Evolutionary conservation across 2,888 invertebrate genomes (phyloP).

Genomic region (Lapara coniferarum): DNA sequence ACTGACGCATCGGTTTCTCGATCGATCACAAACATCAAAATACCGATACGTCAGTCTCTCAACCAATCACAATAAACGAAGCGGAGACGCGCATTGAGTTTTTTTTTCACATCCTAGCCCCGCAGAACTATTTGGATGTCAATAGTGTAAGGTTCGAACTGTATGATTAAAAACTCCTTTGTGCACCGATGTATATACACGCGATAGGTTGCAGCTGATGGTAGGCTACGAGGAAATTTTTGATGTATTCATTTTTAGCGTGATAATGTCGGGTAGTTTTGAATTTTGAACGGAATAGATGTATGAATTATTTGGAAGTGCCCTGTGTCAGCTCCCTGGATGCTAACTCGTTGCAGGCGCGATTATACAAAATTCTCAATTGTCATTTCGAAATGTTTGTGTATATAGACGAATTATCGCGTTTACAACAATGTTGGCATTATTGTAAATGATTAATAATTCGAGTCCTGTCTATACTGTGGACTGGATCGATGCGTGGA

Average conservation of each 20-base stretch:
- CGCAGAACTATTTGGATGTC: slow-evolving; percentile 4
- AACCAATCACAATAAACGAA: too few relatives aligned
- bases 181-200: slow-evolving; percentile 20
- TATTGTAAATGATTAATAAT: background rate
- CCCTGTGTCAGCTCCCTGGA: slow-evolving; percentile 54
- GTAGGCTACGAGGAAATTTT: slow-evolving; percentile 45
- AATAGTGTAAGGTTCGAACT: slow-evolving; percentile 7
- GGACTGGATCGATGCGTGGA: background rate
- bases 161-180: background rate
- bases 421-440: slow-evolving; percentile 1
- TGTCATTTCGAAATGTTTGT: background rate
- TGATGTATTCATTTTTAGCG: slow-evolving; percentile 60
- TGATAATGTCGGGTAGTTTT: slow-evolving; percentile 41
- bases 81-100: too few relatives aligned
- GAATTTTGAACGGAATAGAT: slow-evolving; percentile 38
- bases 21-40: too few relatives aligned
- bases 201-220: slow-evolving; percentile 49
- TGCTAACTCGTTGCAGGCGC: slow-evolving; percentile 11
- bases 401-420: slow-evolving; percentile 4
- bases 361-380: background rate
- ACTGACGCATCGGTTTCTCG: too few relatives aligned
- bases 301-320: slow-evolving; percentile 44
- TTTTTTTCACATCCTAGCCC: too few relatives aligned
- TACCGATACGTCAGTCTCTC: too few relatives aligned
- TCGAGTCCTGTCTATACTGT: background rate